Percentiles rank a stretch among this genome's conserved stretches.
Conservation (phyloP, 53 echinoderm and acorn worm genomes). For the Temnopleurus reevesii region DNA sequence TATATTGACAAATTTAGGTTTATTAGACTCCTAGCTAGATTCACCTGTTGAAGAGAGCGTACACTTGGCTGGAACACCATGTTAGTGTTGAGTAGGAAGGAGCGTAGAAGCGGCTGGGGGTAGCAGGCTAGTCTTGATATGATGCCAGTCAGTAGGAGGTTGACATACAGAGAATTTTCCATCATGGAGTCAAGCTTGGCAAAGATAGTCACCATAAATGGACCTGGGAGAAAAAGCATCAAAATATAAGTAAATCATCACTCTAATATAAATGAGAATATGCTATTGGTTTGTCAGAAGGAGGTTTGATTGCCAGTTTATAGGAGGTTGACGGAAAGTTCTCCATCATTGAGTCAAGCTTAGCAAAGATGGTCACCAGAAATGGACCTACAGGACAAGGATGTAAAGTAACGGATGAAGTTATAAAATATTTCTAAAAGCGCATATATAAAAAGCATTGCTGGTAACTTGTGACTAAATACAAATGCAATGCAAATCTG, state of each 20-base stretch:
- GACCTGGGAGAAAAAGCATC: slow-evolving; percentile 64
- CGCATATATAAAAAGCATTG: too few relatives aligned
- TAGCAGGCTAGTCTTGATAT: slow-evolving; percentile 90
- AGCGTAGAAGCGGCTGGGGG: slow-evolving; percentile 90
- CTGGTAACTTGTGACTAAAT: too few relatives aligned
- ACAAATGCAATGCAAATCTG: too few relatives aligned
- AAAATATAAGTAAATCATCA: neutral
- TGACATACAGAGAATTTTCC: slow-evolving; percentile 92
- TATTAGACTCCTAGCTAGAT: neutral
- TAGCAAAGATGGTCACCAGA: slow-evolving; percentile 77
- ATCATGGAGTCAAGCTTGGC: slow-evolving; percentile 91
- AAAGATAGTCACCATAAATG: slow-evolving; percentile 90
- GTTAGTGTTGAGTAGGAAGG: slow-evolving; percentile 94
- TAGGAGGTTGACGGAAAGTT: slow-evolving; percentile 89
- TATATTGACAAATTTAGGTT: neutral
- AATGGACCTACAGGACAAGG: too few relatives aligned
- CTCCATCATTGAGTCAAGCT: slow-evolving; percentile 90
- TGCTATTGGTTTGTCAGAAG: too few relatives aligned
- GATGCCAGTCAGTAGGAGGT: slow-evolving; percentile 90
- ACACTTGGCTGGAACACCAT: slow-evolving; percentile 99
- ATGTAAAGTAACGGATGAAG: too few relatives aligned
- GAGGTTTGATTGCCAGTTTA: too few relatives aligned
- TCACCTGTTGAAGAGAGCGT: slow-evolving; percentile 88
- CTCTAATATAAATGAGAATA: too few relatives aligned
- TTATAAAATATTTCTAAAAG: too few relatives aligned